These are phyloP conservation scores for Agrilus cyanescens DNA, from an alignment of 2,888 invertebrate species.

Conservation along the genomic window DNA sequence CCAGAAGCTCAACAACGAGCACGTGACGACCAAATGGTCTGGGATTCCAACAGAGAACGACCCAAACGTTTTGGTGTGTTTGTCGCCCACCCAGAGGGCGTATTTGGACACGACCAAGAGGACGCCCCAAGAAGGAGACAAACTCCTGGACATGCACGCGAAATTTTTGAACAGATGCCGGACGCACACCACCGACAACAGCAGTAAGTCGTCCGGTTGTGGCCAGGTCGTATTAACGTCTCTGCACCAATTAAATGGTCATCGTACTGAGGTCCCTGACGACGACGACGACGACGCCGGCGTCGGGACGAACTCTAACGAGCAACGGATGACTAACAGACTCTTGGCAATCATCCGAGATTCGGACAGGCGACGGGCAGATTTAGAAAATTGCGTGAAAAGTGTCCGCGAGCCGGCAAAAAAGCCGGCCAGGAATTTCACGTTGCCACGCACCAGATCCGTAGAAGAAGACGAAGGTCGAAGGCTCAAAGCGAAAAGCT, in stretches of 20 bases:
- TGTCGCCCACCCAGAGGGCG: slow-evolving; percentile 61
- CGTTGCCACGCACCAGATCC: background rate
- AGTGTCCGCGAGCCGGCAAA: no score
- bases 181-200: slow-evolving; percentile 34
- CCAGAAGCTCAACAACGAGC: background rate
- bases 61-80: slow-evolving; percentile 49
- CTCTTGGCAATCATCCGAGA: slow-evolving; percentile 51
- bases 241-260: no score
- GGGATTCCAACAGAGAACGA: slow-evolving; percentile 49
- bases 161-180: slow-evolving; percentile 52
- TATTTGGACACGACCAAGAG: slow-evolving; percentile 44
- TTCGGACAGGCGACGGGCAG: slow-evolving; percentile 23
- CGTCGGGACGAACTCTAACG: slow-evolving; percentile 9
- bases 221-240: slow-evolving; percentile 14
- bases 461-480: slow-evolving; percentile 14
- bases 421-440: background rate
- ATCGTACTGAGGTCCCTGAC: slow-evolving; percentile 7
- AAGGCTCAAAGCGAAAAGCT: slow-evolving; percentile 28
- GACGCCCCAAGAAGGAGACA: slow-evolving; percentile 45
- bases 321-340: slow-evolving; percentile 36
- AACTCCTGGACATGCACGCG: slow-evolving; percentile 54
- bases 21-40: slow-evolving; percentile 37
- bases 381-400: slow-evolving; percentile 23
- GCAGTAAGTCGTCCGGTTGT: no score
- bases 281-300: slow-evolving; percentile 3